Base-by-base conservation (phyloP, 2,113 vertebrate genomes). In the Dicaeum eximium region DNA sequence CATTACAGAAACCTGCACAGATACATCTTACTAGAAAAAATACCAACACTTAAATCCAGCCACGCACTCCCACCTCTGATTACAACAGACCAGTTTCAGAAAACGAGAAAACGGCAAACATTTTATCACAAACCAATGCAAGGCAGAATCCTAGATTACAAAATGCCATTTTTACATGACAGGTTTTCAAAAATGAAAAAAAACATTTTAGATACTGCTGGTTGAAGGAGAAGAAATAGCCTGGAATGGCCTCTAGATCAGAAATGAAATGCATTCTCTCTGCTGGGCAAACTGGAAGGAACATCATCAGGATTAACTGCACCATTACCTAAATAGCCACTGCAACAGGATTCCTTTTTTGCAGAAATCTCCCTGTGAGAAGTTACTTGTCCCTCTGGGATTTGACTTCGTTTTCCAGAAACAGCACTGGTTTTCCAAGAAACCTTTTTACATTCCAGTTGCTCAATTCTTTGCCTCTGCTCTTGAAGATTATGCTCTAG, bases 251-350 rank as follows among this genome's bases (percentile, higher is more conserved):
- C 13, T 57, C 30, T 25, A 24, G 54, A 60, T 42, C 27, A 70
- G 54, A 79, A 94, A 56, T 35, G 0, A 80, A 86, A 80, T 8
- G 11, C 40, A 51, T 62, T 72, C 35, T 35, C 38, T 58, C 20
- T 57, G 45, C 61, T 10, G 20, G 30, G 13, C 1, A 1, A 4
- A 37, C 28, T 47, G 28, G 15, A 70, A 81, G 56, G 22, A 83
- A 53, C 30, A 77, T 5, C 13, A 65, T 15, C 48, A 86, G 21
- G 88, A 65, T 35, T 31, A 79, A 64, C 13, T 1, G 1, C 22
- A 48, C 30, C 44, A 56, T 97, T 97, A 97, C 97, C 97, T 95
- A 97, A 66, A 73, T 94, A 96, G 45, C 90, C 47, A 86, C 69
- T 91, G 89, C 92, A 96, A 78, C 88, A 96, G 48, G 65, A 75